Percentiles rank a stretch among this genome's conserved stretches.
These are phyloP conservation scores for Mylabris sibirica DNA, from an alignment of 2,888 invertebrate genomes.

Conservation along the genomic window DNA sequence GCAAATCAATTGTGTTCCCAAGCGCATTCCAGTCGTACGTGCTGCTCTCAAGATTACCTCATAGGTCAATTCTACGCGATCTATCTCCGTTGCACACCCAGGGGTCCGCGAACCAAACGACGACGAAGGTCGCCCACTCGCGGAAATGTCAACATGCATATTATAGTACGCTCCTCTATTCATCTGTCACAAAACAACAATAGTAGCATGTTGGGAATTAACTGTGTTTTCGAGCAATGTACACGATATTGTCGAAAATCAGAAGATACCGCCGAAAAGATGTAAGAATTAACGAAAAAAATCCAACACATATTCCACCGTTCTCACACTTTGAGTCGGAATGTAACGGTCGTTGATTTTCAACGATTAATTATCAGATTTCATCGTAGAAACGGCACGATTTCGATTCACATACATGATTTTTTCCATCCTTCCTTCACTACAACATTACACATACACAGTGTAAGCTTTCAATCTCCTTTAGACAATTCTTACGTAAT, in stretches of 20 bases:
- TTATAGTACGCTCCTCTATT: conserved; percentile 36
- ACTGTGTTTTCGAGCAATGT: neutral
- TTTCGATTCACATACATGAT: conserved; percentile 12
- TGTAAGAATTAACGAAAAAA: neutral
- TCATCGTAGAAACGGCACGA: conserved; percentile 15
- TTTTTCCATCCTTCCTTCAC: neutral
- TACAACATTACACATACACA: no score
- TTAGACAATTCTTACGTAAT: neutral
- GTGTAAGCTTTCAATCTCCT: neutral
- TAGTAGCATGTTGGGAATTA: neutral
- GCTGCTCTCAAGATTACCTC: conserved; percentile 44
- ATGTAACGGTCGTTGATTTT: conserved; percentile 15
- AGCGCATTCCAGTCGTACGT: conserved; percentile 46
- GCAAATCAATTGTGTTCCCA: conserved; percentile 38
- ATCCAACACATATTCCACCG: neutral
- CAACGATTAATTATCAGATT: conserved; percentile 19
- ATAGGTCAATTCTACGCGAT: conserved; percentile 47
- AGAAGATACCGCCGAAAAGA: neutral
- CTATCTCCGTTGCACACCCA: conserved; percentile 39
- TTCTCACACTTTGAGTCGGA: conserved; percentile 16
- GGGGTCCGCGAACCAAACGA: conserved; percentile 32
- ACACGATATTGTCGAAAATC: neutral
- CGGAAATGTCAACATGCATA: conserved; percentile 43
- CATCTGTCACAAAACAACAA: conserved; percentile 36
- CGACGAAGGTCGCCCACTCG: conserved; percentile 48